Base-by-base conservation (phyloP, 2,888 invertebrate genomes). In the Cryptocephalus primarius region DNA sequence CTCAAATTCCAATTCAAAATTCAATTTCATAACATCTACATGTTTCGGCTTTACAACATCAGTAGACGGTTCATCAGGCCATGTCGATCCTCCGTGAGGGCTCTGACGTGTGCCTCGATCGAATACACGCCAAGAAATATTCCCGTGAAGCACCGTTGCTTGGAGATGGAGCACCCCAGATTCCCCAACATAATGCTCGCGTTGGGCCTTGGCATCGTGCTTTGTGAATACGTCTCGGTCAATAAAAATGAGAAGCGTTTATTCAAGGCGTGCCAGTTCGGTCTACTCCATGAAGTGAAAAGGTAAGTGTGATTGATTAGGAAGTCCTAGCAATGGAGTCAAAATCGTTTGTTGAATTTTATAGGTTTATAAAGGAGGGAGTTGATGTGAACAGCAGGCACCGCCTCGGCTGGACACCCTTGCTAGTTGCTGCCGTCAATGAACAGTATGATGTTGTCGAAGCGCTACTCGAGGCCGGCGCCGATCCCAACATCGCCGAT, bases 401-500 rank as follows among this genome's bases (percentile, higher is more conserved):
- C 71, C 60, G 74, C 31, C 72, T 90, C 41, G 93, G 93, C 43
- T 93, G 93, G 92, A 89, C 88, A 10, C 79, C 89, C 31, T 73
- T 93, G 33, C 89, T 90, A 72, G 79, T 83, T 42, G 92, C 92
- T 33, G 84, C 86, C 9, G 83, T 90, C 34, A 89, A 88, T 71
- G 82, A 82, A 51, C 80, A 80, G 61, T 59, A 72, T 11, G 75
- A 76, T 12, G 75, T 75, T 47, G 76, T 84, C 22, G 72, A 73
- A 58, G 72, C 78, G 54, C 70, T 88, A 49, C 65, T 87, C 45
- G 72, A 77, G n/a, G 75, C 78, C 45, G 90, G 90, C n/a, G 90
- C 89, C 31, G 82, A 88, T 64, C 79, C 84, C 1, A 84, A 91
- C 69, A 61, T 80, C 33, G 80, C 76, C 39, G 89, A 89, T 69